Base-by-base conservation (phyloP, 2,797 vertebrate genomes). In the Chelonia mydas region DNA sequence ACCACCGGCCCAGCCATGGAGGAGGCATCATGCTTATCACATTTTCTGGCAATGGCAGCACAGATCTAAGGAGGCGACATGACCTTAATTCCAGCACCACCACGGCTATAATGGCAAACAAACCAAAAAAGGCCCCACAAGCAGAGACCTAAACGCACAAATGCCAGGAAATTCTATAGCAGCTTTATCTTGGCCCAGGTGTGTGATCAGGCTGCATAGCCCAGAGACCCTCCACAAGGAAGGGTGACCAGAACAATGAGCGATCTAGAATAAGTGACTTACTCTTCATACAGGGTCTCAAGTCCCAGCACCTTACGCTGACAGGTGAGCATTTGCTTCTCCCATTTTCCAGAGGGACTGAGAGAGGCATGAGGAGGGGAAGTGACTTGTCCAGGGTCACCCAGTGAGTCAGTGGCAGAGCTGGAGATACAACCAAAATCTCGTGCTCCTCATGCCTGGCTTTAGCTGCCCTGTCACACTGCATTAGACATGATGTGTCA, bases 161-260 rank as follows among this genome's bases (percentile, higher is more conserved):
- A 41, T 1, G 13, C 76, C 77, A 65, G 78, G 28, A 49, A 74
- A 88, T 37, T 5, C 47, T 68, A 81, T 80, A 68, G 37, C 1
- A 47, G 61, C 37, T 88, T 90, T 49, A 85, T 50, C 49, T 79
- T 33, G 21, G 45, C 10, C 84, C 19, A 15, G 6, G 65, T 11
- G 11, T 19, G 65, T 23, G 19, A 11, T 23, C 0, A 41, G 28
- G 25, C 17, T 6, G 1, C 6, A 28, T 72, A 37, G 57, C 37
- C 89, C 85, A 28, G 25, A 83, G 82, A 41, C 65, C 37, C n/a
- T 37, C 65, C n/a, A 72, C n/a, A 37, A 19, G 9, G 33, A 68
- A n/a, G n/a, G 19, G 65, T 68, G 65, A 41, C 19, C 65, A 72
- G 65, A 72, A 5, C n/a, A 23, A 72, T 1, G n/a, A 72, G n/a